These are phyloP conservation scores for Lampropteryx suffumata DNA, from an alignment of 2,888 invertebrate genomes.

Conservation along the genomic window DNA sequence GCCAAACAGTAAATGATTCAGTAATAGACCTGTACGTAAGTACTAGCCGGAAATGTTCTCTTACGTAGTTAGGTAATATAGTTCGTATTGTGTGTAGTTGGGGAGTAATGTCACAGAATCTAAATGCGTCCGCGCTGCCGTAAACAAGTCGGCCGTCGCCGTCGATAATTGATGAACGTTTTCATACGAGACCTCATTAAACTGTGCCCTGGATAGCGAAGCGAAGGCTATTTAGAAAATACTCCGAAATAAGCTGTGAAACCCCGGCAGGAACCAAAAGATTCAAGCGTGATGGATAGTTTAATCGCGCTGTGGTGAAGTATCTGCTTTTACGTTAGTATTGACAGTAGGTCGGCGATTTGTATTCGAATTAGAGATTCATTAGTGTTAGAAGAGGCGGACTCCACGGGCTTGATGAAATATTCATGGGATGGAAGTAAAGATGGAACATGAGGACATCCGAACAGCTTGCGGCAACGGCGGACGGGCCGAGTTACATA, in stretches of 20 bases:
- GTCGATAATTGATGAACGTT: slow-evolving; percentile 81
- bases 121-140: slow-evolving; percentile 76
- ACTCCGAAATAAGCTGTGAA: slow-evolving; percentile 49
- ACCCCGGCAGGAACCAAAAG: slow-evolving; percentile 34
- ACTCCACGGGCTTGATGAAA: slow-evolving; percentile 47
- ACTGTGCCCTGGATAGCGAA: slow-evolving; percentile 70
- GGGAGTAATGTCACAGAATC: slow-evolving; percentile 69
- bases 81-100: slow-evolving; percentile 50
- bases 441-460: slow-evolving; percentile 38
- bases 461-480: slow-evolving; percentile 42
- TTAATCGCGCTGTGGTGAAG: slow-evolving; percentile 39
- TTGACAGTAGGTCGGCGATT: slow-evolving; percentile 9
- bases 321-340: slow-evolving; percentile 31
- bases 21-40: slow-evolving; percentile 19
- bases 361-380: slow-evolving; percentile 38
- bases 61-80: slow-evolving; percentile 43
- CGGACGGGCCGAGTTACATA: slow-evolving; percentile 67
- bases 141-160: slow-evolving; percentile 74
- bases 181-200: slow-evolving; percentile 77
- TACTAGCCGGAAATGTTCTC: slow-evolving; percentile 38
- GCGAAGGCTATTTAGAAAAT: slow-evolving; percentile 68
- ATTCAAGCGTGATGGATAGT: slow-evolving; percentile 41
- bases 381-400: slow-evolving; percentile 41
- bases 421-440: slow-evolving; percentile 49
- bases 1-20: slow-evolving; percentile 22